Evolutionary conservation across 2,888 invertebrate genomes (phyloP), one percentile per base, ranked within the genome.

Genomic region (Agrochola litura): DNA sequence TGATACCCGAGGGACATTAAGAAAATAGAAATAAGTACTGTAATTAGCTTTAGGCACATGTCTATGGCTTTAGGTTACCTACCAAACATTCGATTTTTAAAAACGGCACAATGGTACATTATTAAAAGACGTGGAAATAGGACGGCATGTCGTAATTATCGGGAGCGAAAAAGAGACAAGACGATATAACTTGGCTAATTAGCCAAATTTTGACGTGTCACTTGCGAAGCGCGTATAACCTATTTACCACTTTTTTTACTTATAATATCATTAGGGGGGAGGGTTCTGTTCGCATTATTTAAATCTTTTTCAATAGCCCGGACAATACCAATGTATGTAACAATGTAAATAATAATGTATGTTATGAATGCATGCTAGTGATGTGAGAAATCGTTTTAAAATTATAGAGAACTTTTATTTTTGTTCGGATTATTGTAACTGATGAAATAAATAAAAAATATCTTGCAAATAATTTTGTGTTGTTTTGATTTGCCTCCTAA

Each of bases 321-420:
- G 83, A 78, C 46, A 25, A 6, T 14, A 70, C 65, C 82, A 81
- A 78, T 87, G 78, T 81, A 82, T 84, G 61, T 79, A 72, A 76
- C 43, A 63, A 65, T 88, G 86, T 87, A 85, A 79, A 82, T 85
- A 80, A 41, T 73, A 77, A 83, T n/a, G 49, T 83, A 82, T 75
- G 73, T 79, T 56, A 68, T 71, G 74, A 73, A 77, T 83, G 87
- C 86, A 89, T 90, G 88, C 86, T 87, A 88, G 86, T 71, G 77
- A 74, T 83, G 85, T 86, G 82, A 87, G 74, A 85, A 78, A 87
- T 73, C 81, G 85, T 89, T 89, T 87, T 86, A 89, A 88, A 89
- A 87, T 86, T 86, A 89, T 87, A 89, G 84, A 91, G 82, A 89
- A 85, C 79, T 84, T 91, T 90, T 89, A 89, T 91, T 91, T 91